phyloP scores from a whole-genome alignment of 2,797 vertebrate species.

The Scomberomorus guttatus region DNA sequence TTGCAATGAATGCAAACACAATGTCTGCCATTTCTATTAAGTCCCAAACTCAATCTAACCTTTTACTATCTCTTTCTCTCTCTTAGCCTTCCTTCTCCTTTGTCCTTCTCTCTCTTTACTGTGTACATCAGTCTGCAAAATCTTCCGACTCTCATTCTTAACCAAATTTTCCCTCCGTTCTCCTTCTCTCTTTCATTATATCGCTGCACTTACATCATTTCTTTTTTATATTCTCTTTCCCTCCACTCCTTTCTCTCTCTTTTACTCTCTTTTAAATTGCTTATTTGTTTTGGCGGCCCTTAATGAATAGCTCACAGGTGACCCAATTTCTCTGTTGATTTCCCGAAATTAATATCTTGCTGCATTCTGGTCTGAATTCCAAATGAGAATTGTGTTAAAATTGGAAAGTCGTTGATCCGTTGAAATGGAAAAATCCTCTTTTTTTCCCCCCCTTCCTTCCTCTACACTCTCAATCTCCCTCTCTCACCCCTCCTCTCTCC shows the following conservation, averaged over 20 bases:
- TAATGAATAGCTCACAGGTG: constrained; percentile 77
- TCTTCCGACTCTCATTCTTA: not conserved
- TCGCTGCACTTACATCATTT: constrained; percentile 37
- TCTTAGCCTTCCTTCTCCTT: not conserved
- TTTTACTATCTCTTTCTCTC: constrained; percentile 3
- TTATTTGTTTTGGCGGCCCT: constrained; percentile 73
- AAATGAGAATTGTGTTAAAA: constrained; percentile 77
- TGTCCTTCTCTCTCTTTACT: not conserved
- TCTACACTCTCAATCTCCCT: constrained; percentile 18
- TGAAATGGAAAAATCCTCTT: constrained; percentile 53
- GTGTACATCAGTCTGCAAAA: constrained; percentile 1
- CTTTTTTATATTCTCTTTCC: constrained; percentile 25
- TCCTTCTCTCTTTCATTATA: constrained; percentile 12
- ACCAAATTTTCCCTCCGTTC: not conserved
- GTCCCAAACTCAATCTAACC: constrained; percentile 35
- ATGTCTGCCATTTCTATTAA: constrained; percentile 46
- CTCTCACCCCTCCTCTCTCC: not conserved
- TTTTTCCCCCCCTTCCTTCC: not conserved
- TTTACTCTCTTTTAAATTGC: constrained; percentile 59
- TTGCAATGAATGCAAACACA: constrained; percentile 43
- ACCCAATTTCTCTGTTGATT: constrained; percentile 78
- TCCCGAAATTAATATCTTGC: constrained; percentile 75
- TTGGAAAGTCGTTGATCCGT: constrained; percentile 74
- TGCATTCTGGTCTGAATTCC: constrained; percentile 71
- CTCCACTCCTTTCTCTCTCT: constrained; percentile 23